Percentiles rank a stretch among this genome's conserved stretches.
Conservation (phyloP, 2,113 vertebrate species). For the Malurus cyaneus region DNA sequence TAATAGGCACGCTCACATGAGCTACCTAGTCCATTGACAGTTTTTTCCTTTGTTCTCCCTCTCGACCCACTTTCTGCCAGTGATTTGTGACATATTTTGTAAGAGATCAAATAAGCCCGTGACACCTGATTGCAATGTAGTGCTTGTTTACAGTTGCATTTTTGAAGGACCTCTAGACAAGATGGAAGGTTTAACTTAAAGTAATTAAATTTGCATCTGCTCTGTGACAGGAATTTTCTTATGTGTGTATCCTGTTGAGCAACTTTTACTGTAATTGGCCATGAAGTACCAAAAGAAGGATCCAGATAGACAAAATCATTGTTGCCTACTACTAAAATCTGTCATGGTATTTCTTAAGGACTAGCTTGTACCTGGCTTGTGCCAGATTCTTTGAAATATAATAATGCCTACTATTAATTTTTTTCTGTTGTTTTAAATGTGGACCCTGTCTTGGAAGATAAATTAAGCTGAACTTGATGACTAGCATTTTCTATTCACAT, state of each 20-base stretch:
- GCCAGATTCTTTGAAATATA: neutral
- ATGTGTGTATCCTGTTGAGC: conserved; percentile 74
- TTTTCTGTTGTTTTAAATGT: neutral
- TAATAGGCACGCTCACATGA: conserved; percentile 88
- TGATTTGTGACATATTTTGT: conserved; percentile 91
- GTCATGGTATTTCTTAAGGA: conserved; percentile 55
- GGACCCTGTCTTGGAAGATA: neutral
- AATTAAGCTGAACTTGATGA: neutral
- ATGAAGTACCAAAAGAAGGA: conserved; percentile 58
- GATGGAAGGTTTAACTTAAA: conserved; percentile 86
- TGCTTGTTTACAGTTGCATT: conserved; percentile 91
- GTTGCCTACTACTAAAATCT: conserved; percentile 59
- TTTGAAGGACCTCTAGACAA: conserved; percentile 84
- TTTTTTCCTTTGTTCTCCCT: conserved; percentile 87
- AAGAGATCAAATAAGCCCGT: conserved; percentile 91
- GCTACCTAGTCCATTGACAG: conserved; percentile 86
- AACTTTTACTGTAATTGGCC: conserved; percentile 73
- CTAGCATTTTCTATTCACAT: neutral
- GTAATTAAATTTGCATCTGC: conserved; percentile 98
- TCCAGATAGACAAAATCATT: conserved; percentile 65
- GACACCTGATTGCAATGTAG: conserved; percentile 93
- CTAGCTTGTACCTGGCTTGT: conserved; percentile 11
- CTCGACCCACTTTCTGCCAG: conserved; percentile 86
- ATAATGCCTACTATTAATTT: neutral
- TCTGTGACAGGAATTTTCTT: conserved; percentile 86